Evolutionary conservation across 1,140 invertebrate species (phyloP), one percentile per base, ranked within the genome.

Genomic region (Aphidius ervi): DNA sequence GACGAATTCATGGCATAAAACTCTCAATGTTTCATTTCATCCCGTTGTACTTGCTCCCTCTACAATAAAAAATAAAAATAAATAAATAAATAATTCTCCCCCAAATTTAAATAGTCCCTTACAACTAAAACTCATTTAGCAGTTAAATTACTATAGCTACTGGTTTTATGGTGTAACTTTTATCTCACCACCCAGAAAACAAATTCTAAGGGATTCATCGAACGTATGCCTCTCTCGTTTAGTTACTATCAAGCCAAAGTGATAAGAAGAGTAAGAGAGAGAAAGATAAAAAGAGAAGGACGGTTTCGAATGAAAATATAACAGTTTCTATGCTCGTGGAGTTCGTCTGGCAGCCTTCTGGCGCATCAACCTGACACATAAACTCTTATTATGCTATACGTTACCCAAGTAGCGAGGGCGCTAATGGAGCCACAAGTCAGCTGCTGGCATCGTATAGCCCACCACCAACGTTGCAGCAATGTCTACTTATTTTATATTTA

Each of bases 401-500:
- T 80, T 76, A 76, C 62, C 52, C 23, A 31, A 31, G 55, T 58
- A 66, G 69, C 71, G 70, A 69, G 73, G 71, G 74, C 71, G 76
- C 74, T 79, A 80, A 79, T 79, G 77, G 78, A 79, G 75, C 77
- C 74, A 79, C 77, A 79, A 80, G 78, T 79, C 77, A 80, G 74
- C 68, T 49, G 46, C 52, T 45, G 61, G 63, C 68, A 71, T 70
- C 69, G 68, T 62, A 59, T 47, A 42, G 41, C 56, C 46, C 31
- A 48, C 56, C 56, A 52, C 57, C 46, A 61, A 47, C 59, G 56
- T 43, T 63, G 70, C 61, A 68, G 68, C 69, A 67, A 71, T 71
- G 71, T 76, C 74, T 77, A 78, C 77, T 79, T 80, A 79, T 78
- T 79, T 80, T 79, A 77, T 77, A 79, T 80, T 80, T 77, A 79